Evolutionary conservation across 2,113 vertebrate species (phyloP).

Genomic region (Dolichotis patagonum): DNA sequence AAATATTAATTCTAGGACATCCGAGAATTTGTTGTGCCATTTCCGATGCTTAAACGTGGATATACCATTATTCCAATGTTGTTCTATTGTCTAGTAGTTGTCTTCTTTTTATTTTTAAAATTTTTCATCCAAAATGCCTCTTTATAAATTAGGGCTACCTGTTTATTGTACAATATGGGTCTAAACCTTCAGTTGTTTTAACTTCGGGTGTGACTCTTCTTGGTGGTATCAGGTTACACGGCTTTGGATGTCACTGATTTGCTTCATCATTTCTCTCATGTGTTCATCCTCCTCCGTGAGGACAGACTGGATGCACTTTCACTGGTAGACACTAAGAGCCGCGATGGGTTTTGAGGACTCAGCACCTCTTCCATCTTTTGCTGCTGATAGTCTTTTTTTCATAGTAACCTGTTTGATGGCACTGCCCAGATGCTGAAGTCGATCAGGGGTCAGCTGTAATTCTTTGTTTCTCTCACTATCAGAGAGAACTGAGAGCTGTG

Average conservation of each 20-base stretch:
- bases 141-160: slow-evolving; percentile 56
- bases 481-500: slow-evolving; percentile 94
- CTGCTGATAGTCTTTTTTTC: slow-evolving; percentile 96
- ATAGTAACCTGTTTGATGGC: slow-evolving; percentile 96
- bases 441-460: slow-evolving; percentile 91
- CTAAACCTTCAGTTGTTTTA: neutral
- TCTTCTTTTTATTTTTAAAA: too few relatives aligned
- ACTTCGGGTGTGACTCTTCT: neutral
- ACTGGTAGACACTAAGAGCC: slow-evolving; percentile 92
- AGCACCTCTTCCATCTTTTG: slow-evolving; percentile 91
- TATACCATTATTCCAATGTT: neutral
- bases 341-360: slow-evolving; percentile 88
- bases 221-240: slow-evolving; percentile 88
- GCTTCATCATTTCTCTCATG: slow-evolving; percentile 96
- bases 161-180: neutral
- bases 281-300: slow-evolving; percentile 96
- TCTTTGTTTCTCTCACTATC: slow-evolving; percentile 96
- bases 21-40: neutral
- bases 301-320: slow-evolving; percentile 93
- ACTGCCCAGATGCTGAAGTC: slow-evolving; percentile 93
- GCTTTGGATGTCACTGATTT: slow-evolving; percentile 95
- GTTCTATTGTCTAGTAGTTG: neutral
- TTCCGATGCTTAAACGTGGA: neutral
- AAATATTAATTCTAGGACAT: neutral
- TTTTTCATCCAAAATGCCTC: slow-evolving; percentile 44